Evolutionary conservation across 1,140 invertebrate species (phyloP).

Genomic region (Procambarus clarkii): DNA sequence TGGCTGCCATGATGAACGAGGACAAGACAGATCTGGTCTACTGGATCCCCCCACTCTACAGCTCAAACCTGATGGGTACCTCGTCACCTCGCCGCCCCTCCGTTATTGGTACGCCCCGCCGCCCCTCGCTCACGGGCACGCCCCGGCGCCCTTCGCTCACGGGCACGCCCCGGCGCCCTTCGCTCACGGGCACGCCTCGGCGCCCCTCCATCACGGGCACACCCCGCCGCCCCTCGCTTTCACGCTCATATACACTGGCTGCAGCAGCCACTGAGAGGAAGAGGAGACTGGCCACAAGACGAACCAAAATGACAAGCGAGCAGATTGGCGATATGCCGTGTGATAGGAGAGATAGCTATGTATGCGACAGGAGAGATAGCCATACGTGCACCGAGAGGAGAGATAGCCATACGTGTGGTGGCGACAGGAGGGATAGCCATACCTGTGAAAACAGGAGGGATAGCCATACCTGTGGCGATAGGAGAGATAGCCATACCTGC

Average conservation of each 20-base stretch:
- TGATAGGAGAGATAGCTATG: background rate
- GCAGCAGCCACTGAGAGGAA: conserved; percentile 31
- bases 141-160: conserved; percentile 31
- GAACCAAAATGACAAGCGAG: conserved; percentile 36
- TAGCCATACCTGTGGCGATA: no score
- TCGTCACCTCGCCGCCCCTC: conserved; percentile 12
- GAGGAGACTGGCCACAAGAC: conserved; percentile 42
- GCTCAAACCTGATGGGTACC: conserved; percentile 61
- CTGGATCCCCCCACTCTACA: conserved; percentile 70
- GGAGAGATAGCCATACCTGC: no score
- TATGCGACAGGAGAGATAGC: background rate
- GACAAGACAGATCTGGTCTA: conserved; percentile 70
- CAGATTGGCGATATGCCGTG: background rate
- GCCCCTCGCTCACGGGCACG: conserved; percentile 3
- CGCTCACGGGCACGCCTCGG: background rate
- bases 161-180: background rate
- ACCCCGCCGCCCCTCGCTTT: conserved; percentile 38
- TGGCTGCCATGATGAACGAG: conserved; percentile 72
- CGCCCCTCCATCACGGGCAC: conserved; percentile 13
- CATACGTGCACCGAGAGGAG: background rate
- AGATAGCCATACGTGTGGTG: no score
- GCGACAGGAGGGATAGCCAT: no score
- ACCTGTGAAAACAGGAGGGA: no score
- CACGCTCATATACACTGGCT: conserved; percentile 28
- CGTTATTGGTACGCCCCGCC: background rate